Evolutionary conservation across 2,797 vertebrate genomes (phyloP), one percentile per base, ranked within the genome.

Genomic region (Acestrorhynchus altus): DNA sequence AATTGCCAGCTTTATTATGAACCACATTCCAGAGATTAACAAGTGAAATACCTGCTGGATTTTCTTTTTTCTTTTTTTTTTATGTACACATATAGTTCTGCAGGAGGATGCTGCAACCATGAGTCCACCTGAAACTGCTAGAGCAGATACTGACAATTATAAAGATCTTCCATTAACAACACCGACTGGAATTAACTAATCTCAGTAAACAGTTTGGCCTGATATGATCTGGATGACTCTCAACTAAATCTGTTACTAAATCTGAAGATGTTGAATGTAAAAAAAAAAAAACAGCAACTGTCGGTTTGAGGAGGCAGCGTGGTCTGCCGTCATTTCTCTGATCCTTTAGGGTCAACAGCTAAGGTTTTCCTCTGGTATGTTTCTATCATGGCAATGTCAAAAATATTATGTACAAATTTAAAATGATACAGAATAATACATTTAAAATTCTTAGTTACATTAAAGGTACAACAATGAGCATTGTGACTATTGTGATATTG

Each of bases 371-470:
- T 83, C 85, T 84, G 77, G 76, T 78, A 71, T 84, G 88, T 92
- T 71, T 91, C 93, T 94, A 93, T 94, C 93, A 95, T 95, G 95
- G 93, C 94, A 90, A 90, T 90, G 90, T 93, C 94, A 94, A 94
- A 95, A 94, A 95, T 96, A 95, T 96, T 95, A 95, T 96, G 94
- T 95, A 96, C 95, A 96, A 94, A 93, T 95, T 96, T 95, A 94
- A 96, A 84, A 86, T 86, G 83, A 86, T 86, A 86, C 84, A 86
- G 84, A 95, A 96, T 95, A 94, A 92, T 94, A 96, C 95, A 96
- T 93, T 94, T 95, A 94, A 93, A 95, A 94, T 94, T 84, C 89
- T 91, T 94, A 93, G 93, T 94, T 95, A 95, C 94, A 96, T 95
- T 94, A 95, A 94, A 95, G 90, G 93, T 95, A 95, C 94, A 95